Evolutionary conservation across 2,113 vertebrate species (phyloP).

Genomic region (Hydropotes inermis): DNA sequence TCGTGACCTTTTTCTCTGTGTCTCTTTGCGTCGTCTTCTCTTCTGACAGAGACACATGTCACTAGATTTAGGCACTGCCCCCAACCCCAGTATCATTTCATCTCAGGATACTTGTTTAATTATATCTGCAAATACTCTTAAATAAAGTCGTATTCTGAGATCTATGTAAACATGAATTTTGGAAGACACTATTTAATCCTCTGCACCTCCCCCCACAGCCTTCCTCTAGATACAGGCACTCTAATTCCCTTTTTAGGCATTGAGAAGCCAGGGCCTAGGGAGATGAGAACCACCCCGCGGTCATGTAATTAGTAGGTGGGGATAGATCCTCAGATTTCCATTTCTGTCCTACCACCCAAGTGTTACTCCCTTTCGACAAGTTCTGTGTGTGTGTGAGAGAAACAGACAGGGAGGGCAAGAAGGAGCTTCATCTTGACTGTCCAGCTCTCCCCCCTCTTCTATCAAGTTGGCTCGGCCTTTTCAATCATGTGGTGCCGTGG

Average conservation of each 20-base stretch:
- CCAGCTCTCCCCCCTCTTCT: neutral
- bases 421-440: neutral
- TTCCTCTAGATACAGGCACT: neutral
- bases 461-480: neutral
- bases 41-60: neutral
- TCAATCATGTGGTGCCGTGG: neutral
- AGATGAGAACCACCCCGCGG: neutral
- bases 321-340: neutral
- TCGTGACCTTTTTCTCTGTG: neutral
- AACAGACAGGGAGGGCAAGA: neutral
- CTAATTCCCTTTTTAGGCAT: neutral
- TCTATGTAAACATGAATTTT: neutral
- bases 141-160: neutral
- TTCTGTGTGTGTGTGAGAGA: accelerated
- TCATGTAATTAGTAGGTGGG: neutral
- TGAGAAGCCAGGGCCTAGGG: neutral
- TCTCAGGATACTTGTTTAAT: neutral
- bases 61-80: neutral
- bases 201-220: neutral
- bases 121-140: neutral
- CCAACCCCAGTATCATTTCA: neutral
- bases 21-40: neutral
- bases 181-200: neutral
- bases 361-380: neutral
- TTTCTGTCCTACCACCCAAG: neutral